phyloP scores from a whole-genome alignment of 2,888 invertebrate species.

The Chrysina gloriosa region DNA sequence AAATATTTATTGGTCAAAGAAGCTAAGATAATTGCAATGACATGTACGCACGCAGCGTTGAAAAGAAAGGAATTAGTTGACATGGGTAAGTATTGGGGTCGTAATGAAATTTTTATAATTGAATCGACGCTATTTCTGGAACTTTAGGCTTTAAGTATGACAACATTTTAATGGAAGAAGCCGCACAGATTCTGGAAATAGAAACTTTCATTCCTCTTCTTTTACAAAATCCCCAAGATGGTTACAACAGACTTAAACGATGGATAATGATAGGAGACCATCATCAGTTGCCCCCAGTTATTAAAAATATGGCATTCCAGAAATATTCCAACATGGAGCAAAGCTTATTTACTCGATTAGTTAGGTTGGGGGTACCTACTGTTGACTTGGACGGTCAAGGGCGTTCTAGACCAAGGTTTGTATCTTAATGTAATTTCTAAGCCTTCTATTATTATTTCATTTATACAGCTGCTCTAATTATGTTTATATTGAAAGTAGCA shows the following conservation, averaged over 20 bases:
- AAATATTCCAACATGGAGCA: slow-evolving; percentile 99
- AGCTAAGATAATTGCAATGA: slow-evolving; percentile 99
- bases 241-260: slow-evolving; percentile 92
- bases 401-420: slow-evolving; percentile 84
- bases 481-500: too few species aligned
- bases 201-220: slow-evolving; percentile 99
- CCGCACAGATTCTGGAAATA: slow-evolving; percentile 98
- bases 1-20: slow-evolving; percentile 97
- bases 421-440: too few species aligned
- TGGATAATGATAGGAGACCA: slow-evolving; percentile 99
- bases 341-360: slow-evolving; percentile 95
- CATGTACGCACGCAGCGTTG: slow-evolving; percentile 98
- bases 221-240: slow-evolving; percentile 98
- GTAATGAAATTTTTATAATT: neutral
- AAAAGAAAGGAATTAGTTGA: slow-evolving; percentile 96
- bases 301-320: slow-evolving; percentile 99
- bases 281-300: slow-evolving; percentile 98
- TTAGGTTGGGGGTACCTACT: slow-evolving; percentile 95
- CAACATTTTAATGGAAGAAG: slow-evolving; percentile 99
- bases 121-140: neutral
- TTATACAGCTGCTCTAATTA: too few species aligned
- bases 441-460: too few species aligned
- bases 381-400: slow-evolving; percentile 98
- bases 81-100: slow-evolving; percentile 69
- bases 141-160: slow-evolving; percentile 91